These are phyloP conservation scores for Mimumesa dahlbomi DNA, from an alignment of 2,888 invertebrate genomes.

Conservation along the genomic window DNA sequence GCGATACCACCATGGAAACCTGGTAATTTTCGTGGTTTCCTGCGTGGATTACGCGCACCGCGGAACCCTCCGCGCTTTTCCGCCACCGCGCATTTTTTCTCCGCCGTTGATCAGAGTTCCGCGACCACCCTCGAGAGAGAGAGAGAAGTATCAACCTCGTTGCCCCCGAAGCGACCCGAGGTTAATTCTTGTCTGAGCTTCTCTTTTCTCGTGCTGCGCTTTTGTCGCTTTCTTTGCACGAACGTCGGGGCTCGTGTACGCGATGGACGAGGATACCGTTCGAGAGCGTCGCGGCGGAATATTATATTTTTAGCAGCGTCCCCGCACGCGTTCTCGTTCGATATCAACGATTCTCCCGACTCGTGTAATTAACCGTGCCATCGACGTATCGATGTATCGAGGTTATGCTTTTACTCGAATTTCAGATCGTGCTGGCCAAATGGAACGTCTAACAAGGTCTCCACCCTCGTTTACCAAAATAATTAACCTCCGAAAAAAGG, in stretches of 20 bases:
- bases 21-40: conserved; percentile 43
- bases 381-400: too few species aligned
- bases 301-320: too few species aligned
- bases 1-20: conserved; percentile 46
- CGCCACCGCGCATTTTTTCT: conserved; percentile 20
- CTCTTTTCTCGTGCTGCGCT: conserved; percentile 1
- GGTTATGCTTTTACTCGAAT: not conserved
- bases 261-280: not conserved
- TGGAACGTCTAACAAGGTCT: not conserved
- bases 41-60: not conserved
- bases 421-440: not conserved
- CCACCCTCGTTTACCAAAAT: conserved; percentile 39
- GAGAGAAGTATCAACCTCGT: conserved; percentile 28
- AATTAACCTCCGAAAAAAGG: conserved; percentile 43
- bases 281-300: too few species aligned
- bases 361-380: too few species aligned
- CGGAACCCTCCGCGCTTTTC: conserved; percentile 12
- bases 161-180: conserved; percentile 12
- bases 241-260: not conserved
- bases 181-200: conserved; percentile 16
- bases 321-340: too few species aligned
- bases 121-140: conserved; percentile 31
- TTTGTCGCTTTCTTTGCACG: conserved; percentile 4
- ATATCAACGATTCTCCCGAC: too few species aligned
- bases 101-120: not conserved